Conservation (phyloP, 2,888 invertebrate genomes). For the Eucera pruinosa region DNA sequence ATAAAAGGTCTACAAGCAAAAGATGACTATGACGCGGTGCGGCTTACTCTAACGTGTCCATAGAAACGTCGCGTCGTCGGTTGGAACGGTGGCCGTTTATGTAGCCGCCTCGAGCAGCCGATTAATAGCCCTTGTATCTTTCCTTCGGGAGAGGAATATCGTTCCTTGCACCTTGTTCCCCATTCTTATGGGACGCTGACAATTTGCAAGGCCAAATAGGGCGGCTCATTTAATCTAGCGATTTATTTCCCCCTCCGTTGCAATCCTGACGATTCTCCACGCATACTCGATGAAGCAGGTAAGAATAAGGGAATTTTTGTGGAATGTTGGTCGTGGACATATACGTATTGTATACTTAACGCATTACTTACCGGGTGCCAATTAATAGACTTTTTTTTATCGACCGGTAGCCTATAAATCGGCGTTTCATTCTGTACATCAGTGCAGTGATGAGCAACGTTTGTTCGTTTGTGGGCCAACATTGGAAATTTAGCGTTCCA, state of each 20-base stretch:
- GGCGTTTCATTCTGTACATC: no score
- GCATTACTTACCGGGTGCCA: no score
- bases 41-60: conserved; percentile 65
- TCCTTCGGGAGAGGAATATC: conserved; percentile 54
- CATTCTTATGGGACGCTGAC: conserved; percentile 57
- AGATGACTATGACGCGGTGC: conserved; percentile 42
- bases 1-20: conserved; percentile 67
- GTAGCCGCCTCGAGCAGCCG: conserved; percentile 55
- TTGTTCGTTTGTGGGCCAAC: no score
- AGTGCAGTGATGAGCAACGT: no score
- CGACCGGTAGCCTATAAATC: no score
- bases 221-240: conserved; percentile 56
- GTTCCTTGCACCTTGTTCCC: conserved; percentile 61
- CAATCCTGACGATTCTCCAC: conserved; percentile 24
- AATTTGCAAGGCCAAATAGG: conserved; percentile 65
- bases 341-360: no score
- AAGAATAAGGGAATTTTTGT: not conserved
- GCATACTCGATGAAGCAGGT: not conserved
- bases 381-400: no score
- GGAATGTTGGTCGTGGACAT: not conserved
- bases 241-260: conserved; percentile 57
- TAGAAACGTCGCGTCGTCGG: conserved; percentile 75
- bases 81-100: conserved; percentile 54
- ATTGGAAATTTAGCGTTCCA: no score
- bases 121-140: conserved; percentile 67